Conservation (phyloP, 1,140 invertebrate species). For the Megalopta genalis region DNA sequence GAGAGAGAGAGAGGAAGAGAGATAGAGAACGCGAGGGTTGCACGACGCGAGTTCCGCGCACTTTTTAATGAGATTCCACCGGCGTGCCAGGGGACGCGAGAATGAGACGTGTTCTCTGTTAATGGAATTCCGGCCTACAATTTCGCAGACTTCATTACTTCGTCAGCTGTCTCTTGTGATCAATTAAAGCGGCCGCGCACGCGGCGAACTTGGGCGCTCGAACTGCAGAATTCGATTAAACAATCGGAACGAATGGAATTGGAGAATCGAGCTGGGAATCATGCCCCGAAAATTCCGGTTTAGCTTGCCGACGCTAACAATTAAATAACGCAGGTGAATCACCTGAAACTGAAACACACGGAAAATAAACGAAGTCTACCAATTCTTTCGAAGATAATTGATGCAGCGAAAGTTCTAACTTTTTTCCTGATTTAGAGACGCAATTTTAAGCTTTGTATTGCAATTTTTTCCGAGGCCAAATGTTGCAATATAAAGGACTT, state of each 20-base stretch:
- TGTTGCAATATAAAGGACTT: too few relatives aligned
- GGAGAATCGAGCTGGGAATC: too few relatives aligned
- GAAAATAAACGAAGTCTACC: too few relatives aligned
- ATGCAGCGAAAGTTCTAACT: too few relatives aligned
- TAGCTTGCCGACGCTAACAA: too few relatives aligned
- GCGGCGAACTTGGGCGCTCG: neutral
- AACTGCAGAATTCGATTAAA: neutral
- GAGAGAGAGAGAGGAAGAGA: neutral
- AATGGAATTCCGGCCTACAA: slow-evolving; percentile 44
- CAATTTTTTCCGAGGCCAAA: too few relatives aligned
- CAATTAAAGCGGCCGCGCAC: slow-evolving; percentile 13
- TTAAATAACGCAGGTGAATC: too few relatives aligned
- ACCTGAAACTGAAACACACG: too few relatives aligned
- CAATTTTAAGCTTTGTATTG: too few relatives aligned
- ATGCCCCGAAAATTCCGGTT: too few relatives aligned
- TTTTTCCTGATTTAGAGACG: too few relatives aligned
- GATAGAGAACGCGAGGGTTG: neutral
- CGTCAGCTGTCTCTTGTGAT: slow-evolving; percentile 23
- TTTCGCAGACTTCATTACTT: slow-evolving; percentile 27
- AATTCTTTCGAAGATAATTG: too few relatives aligned
- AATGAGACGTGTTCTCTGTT: neutral
- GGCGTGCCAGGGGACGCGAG: neutral
- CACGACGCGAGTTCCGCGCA: neutral
- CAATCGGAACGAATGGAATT: neutral
- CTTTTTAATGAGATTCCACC: slow-evolving; percentile 43